Conservation (phyloP, 2,797 vertebrate genomes). For the Myripristis murdjan region DNA sequence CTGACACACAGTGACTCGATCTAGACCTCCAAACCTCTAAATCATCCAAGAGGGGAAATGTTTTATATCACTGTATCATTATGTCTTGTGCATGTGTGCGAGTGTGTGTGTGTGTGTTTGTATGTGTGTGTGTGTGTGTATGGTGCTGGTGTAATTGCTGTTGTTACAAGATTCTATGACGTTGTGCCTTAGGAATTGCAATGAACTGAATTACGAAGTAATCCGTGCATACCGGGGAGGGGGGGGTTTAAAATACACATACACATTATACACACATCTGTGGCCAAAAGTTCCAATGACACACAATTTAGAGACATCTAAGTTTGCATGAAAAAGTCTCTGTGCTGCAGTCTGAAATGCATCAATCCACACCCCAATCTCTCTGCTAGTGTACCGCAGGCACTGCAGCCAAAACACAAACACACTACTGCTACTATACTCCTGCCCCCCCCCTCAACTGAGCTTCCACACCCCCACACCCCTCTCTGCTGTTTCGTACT, state of each 20-base stretch:
- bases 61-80: slow-evolving; percentile 65
- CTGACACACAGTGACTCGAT: slow-evolving; percentile 42
- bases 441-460: slow-evolving; percentile 68
- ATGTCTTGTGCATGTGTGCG: slow-evolving; percentile 46
- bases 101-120: no score
- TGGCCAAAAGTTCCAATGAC: slow-evolving; percentile 24
- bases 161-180: slow-evolving; percentile 72
- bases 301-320: slow-evolving; percentile 53
- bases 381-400: slow-evolving; percentile 75
- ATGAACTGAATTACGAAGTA: slow-evolving; percentile 67
- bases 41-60: slow-evolving; percentile 63
- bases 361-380: slow-evolving; percentile 80
- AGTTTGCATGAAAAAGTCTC: slow-evolving; percentile 59
- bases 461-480: slow-evolving; percentile 34
- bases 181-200: slow-evolving; percentile 68
- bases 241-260: slow-evolving; percentile 39
- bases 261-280: slow-evolving; percentile 68
- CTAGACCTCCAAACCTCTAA: slow-evolving; percentile 51
- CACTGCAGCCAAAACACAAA: slow-evolving; percentile 87
- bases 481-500: slow-evolving; percentile 77
- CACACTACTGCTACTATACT: slow-evolving; percentile 89
- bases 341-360: slow-evolving; percentile 69
- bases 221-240: slow-evolving; percentile 63
- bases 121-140: slow-evolving; percentile 56
- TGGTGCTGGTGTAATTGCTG: slow-evolving; percentile 58